Base-by-base conservation (phyloP, 2,888 invertebrate genomes). In the Diogma glabrata region DNA sequence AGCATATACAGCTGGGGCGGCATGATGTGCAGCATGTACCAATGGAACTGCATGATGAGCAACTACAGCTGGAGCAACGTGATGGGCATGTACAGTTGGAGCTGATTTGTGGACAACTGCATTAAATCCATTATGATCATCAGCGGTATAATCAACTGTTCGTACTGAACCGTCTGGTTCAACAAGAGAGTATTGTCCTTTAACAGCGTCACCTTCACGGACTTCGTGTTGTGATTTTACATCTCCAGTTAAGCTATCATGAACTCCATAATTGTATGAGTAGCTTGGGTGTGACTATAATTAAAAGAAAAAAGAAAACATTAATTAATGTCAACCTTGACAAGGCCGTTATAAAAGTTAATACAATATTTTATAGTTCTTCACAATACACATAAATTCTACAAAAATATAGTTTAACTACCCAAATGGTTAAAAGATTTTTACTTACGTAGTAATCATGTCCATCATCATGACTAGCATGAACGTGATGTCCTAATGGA, bases 161-260 rank as follows among this genome's bases (percentile, higher is more conserved):
- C 84, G 75, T 55, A 84, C 80, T 50, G 82, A 82, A 56, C 84
- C 84, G 67, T 84, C 84, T 49, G 83, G 81, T 67, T 85, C 84
- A 57, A 82, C 80, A 62, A 79, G 70, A 10, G 79, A 79, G 66
- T 79, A 79, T 64, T 79, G 79, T 23, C 70, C 64, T 72, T 78
- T 79, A 2, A 80, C 79, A 38, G 77, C 73, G 62, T 79, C 79
- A 1, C 79, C 79, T 51, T 79, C 78, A 57, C 79, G 74, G 0
- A 76, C 75, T 62, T 80, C 79, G 54, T 78, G 79, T 59, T 80
- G 80, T 5, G 79, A 79, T 61, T 80, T 80, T 1, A 79, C 75
- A 61, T 80, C 79, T 22, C 74, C 74, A 46, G 75, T 75, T 57
- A 75, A 75, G 55, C 66, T 73, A 59, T 75, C 75, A 47, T 73